These are phyloP conservation scores for Machimus rusticus DNA, from an alignment of 2,888 invertebrate species.

Conservation along the genomic window DNA sequence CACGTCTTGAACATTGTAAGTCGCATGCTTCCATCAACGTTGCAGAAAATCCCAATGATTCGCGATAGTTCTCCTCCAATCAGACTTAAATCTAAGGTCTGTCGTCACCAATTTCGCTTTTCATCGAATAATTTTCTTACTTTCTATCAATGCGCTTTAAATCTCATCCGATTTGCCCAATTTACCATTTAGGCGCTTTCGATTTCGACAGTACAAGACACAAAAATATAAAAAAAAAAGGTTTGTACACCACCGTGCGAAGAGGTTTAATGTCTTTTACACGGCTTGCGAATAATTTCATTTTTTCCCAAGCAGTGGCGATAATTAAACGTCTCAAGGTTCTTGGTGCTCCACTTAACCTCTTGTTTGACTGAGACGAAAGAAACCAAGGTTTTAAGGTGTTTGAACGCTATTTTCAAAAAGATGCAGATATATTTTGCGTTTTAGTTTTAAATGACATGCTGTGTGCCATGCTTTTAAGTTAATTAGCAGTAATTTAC, in stretches of 20 bases:
- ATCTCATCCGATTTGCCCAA: not conserved
- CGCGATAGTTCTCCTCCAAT: not conserved
- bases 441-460: not conserved
- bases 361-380: not conserved
- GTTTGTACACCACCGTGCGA: not conserved
- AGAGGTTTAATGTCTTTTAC: not conserved
- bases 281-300: not conserved
- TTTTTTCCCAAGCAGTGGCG: not conserved
- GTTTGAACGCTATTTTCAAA: not conserved
- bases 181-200: conserved; percentile 2
- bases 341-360: conserved; percentile 1
- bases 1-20: not conserved
- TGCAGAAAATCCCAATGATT: not conserved
- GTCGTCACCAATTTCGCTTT: not conserved
- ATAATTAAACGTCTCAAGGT: conserved; percentile 1
- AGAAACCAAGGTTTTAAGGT: not conserved
- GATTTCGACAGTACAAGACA: not conserved
- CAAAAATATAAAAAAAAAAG: not conserved
- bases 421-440: not conserved
- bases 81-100: not conserved
- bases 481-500: not conserved
- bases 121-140: not conserved
- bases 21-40: not conserved
- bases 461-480: not conserved
- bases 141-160: not conserved